Evolutionary conservation across 2,797 vertebrate species (phyloP), one percentile per base, ranked within the genome.

Genomic region (Orestias chungarensis): DNA sequence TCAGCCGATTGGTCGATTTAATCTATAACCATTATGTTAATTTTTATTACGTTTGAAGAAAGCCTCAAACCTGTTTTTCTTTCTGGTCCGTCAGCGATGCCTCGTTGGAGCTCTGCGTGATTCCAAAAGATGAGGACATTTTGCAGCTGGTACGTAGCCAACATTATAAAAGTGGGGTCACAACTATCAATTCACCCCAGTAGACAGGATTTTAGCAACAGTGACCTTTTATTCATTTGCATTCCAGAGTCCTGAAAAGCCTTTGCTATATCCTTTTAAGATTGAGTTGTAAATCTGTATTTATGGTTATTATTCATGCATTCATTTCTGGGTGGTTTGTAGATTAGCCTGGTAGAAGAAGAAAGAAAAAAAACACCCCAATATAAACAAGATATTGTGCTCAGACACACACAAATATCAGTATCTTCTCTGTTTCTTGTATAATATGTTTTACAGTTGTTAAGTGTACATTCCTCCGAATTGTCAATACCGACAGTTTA

Each of bases 81-180:
- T 12, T 68, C 44, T 71, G 15, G 35, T 76, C 67, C 54, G 9
- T 83, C 93, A 99, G 98, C 86, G 96, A 97, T 82, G 93, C 93
- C 47, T 92, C 95, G 25, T 92, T 99, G 91, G 97, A 99, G 81
- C 96, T 99, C 82, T 99, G 97, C 76, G 97, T 99, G 87, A 99
- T 99, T 97, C 97, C 98, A 87, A 99, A 99, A 94, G 97, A 99
- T 77, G 97, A 99, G 90, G 98, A 99, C 88, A 99, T 99, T 86
- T 92, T 99, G 86, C 98, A 99, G 71, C 87, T 99, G 96, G 98
- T 99, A 94, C 92, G 96, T 75, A 73, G 70, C 64, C 55, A 18
- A 33, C 27, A 31, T 9, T n/a, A 10, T 31, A 18, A 14, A 35
- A 35, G 17, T 59, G 31, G 33, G 17, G 64, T 38, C 6, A 17